Conservation (phyloP, 2,888 invertebrate genomes). For the Limnephilus marmoratus region DNA sequence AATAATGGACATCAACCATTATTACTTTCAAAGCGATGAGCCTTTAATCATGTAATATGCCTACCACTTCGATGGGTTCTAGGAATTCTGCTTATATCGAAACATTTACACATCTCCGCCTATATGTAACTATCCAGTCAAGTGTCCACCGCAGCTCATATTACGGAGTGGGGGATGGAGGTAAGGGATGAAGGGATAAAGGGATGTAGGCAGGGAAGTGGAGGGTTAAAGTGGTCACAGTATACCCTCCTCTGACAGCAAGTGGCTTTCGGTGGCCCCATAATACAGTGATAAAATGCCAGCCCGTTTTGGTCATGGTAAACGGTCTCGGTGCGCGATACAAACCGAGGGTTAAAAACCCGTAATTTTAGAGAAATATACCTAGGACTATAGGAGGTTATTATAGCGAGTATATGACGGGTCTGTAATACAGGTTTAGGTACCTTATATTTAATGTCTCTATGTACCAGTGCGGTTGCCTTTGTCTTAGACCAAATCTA, state of each 20-base stretch:
- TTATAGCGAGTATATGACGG: not conserved
- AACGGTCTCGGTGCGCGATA: not conserved
- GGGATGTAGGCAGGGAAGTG: constrained; percentile 9
- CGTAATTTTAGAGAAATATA: not conserved
- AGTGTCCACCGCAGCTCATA: not conserved
- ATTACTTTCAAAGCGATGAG: not conserved
- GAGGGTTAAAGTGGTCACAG: constrained; percentile 23
- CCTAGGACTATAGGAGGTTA: not conserved
- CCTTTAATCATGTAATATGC: not conserved
- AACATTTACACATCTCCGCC: not conserved
- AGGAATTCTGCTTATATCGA: not conserved
- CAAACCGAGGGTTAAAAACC: constrained; percentile 8
- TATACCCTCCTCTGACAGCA: not conserved
- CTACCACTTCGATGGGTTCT: not conserved
- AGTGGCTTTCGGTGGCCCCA: constrained; percentile 2
- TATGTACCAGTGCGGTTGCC: not conserved
- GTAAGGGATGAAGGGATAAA: not conserved
- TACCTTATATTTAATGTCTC: not conserved
- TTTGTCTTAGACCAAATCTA: no score
- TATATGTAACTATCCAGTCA: not conserved
- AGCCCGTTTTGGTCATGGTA: not conserved
- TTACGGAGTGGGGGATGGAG: not conserved
- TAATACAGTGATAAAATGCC: constrained; percentile 11
- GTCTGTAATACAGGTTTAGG: not conserved
- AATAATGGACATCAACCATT: not conserved